These are phyloP conservation scores for Mus spretus DNA, from an alignment of 2,797 vertebrate genomes.

Conservation along the genomic window DNA sequence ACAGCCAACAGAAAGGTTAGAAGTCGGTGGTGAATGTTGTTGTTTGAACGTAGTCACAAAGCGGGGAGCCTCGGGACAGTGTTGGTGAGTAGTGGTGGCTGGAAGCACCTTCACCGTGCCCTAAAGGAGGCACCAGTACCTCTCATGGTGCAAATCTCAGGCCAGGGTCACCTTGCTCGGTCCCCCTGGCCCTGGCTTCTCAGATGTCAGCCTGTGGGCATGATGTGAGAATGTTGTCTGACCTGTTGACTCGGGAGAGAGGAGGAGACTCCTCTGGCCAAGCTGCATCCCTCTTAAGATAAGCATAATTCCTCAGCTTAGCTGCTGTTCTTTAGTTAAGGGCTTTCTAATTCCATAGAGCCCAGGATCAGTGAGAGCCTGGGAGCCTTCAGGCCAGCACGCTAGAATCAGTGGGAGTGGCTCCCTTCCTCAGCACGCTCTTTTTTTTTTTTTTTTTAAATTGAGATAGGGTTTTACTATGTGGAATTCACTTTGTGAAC, in stretches of 20 bases:
- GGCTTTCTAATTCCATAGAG: neutral
- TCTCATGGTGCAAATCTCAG: neutral
- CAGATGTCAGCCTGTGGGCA: neutral
- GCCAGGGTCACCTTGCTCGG: neutral
- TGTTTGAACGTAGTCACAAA: neutral
- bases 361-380: neutral
- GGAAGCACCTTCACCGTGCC: neutral
- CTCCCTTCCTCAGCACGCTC: neutral
- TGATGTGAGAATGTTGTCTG: neutral
- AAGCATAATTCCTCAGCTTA: neutral
- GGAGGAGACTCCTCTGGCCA: neutral
- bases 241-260: neutral
- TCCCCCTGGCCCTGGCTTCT: neutral
- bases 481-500: neutral
- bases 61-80: neutral
- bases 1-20: neutral
- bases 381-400: neutral
- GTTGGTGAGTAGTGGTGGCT: neutral
- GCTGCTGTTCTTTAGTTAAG: neutral
- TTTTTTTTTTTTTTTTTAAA: neutral
- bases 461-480: neutral
- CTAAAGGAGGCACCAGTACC: neutral
- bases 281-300: slow-evolving; percentile 28
- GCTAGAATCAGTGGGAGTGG: neutral
- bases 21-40: neutral